phyloP scores from a whole-genome alignment of 2,113 vertebrate species.

The Bagarius yarrelli region DNA sequence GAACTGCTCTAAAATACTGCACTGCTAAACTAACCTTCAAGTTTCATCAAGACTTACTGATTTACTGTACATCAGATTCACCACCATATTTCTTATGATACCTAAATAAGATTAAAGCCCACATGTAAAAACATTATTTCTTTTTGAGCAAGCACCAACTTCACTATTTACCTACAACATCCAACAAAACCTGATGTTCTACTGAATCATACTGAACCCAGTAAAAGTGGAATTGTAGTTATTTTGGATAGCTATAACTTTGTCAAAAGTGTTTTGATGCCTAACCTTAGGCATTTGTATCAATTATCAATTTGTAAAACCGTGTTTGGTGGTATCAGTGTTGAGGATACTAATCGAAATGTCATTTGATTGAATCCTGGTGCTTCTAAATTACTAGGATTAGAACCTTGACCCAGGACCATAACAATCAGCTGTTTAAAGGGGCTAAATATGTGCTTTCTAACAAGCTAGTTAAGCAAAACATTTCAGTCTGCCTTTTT shows the following conservation, averaged over 20 bases:
- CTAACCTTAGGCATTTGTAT: not conserved
- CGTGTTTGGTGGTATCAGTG: not conserved
- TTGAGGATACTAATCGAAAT: not conserved
- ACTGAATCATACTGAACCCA: not conserved
- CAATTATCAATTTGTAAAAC: no score
- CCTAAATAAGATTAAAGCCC: not conserved
- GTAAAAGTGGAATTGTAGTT: not conserved
- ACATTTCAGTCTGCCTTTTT: not conserved
- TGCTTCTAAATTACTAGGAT: not conserved
- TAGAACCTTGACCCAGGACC: not conserved
- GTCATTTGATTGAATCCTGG: not conserved
- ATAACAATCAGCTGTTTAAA: not conserved
- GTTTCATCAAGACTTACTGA: not conserved
- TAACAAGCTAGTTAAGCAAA: not conserved
- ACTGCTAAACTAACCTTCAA: constrained; percentile 39
- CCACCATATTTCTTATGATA: not conserved
- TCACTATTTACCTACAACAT: not conserved
- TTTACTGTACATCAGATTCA: not conserved
- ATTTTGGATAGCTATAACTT: not conserved
- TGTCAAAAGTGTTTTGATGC: not conserved
- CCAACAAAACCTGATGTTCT: not conserved
- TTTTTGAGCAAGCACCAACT: not conserved
- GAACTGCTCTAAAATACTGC: constrained; percentile 54
- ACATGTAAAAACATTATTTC: not conserved
- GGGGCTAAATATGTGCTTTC: not conserved